Conservation (phyloP, 92 coral and sea anemone genomes). For the Parazoanthus swiftii region DNA sequence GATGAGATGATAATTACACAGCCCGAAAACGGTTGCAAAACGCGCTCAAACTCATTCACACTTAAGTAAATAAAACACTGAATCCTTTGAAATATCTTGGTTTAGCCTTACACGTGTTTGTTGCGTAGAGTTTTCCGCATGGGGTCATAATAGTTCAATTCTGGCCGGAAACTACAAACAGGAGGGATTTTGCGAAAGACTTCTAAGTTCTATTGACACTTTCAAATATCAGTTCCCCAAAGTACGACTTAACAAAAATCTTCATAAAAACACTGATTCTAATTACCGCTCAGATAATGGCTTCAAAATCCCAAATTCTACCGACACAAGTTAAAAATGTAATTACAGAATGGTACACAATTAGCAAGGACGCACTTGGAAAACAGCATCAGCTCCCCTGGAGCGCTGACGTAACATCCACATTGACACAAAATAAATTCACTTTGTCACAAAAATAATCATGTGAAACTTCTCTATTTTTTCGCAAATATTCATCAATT, state of each 20-base stretch:
- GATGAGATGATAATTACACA: not conserved
- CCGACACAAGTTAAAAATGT: constrained; percentile 25
- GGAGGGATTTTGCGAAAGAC: not conserved
- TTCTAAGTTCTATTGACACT: not conserved
- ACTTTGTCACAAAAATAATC: constrained; percentile 36
- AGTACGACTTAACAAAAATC: constrained; percentile 11
- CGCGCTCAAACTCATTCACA: constrained; percentile 25
- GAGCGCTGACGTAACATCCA: constrained; percentile 39
- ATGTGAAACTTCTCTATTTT: constrained; percentile 16
- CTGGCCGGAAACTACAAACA: constrained; percentile 29
- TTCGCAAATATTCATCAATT: constrained; percentile 26
- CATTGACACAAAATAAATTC: constrained; percentile 39
- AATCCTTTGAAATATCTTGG: constrained; percentile 18
- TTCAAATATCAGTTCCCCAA: not conserved
- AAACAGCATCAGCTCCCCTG: constrained; percentile 41
- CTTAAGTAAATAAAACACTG: constrained; percentile 19
- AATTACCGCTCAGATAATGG: constrained; percentile 27
- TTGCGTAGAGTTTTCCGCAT: constrained; percentile 27
- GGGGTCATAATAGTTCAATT: constrained; percentile 26
- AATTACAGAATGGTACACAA: constrained; percentile 39
- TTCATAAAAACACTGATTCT: constrained; percentile 1
- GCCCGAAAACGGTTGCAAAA: constrained; percentile 7
- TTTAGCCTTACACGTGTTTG: constrained; percentile 23
- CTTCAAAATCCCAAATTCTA: constrained; percentile 15
- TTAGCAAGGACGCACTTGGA: constrained; percentile 25